A percentile compares a stretch with the other conserved stretches of the same genome.
Evolutionary conservation across 2,113 vertebrate species (phyloP).

Genomic region (Heteronetta atricapilla): DNA sequence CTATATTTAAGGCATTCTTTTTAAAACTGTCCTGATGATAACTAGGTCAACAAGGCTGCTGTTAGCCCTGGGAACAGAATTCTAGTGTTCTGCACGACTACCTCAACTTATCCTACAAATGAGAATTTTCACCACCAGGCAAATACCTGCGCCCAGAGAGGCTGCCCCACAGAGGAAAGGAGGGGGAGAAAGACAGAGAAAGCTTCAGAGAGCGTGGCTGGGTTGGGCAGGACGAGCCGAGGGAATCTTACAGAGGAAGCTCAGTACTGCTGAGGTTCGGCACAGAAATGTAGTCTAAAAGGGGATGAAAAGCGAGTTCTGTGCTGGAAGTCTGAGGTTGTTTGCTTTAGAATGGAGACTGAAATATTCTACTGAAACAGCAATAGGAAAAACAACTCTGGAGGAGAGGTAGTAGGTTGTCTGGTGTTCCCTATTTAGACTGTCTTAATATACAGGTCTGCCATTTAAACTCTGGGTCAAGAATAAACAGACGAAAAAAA

Average conservation of each 20-base stretch:
- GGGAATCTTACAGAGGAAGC: neutral
- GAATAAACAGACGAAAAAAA: neutral
- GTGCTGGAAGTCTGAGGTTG: neutral
- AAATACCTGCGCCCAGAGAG: neutral
- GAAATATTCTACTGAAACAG: neutral
- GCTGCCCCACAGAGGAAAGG: neutral
- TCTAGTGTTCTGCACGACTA: neutral
- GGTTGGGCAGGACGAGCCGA: neutral
- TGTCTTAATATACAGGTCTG: neutral
- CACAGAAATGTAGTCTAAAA: neutral
- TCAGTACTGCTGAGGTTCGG: neutral
- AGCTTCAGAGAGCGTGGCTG: accelerated
- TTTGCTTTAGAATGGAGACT: neutral
- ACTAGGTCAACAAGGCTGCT: neutral
- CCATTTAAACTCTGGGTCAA: neutral
- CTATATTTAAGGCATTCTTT: neutral
- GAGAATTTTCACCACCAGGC: neutral
- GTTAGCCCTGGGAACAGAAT: neutral
- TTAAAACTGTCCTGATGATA: neutral
- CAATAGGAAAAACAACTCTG: neutral
- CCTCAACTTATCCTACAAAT: neutral
- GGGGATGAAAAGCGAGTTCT: constrained; percentile 9
- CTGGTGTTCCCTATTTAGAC: neutral
- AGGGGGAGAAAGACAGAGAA: neutral
- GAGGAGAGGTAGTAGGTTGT: neutral